phyloP scores from a whole-genome alignment of 2,888 invertebrate genomes.

The Melikaiella ostensackeni region DNA sequence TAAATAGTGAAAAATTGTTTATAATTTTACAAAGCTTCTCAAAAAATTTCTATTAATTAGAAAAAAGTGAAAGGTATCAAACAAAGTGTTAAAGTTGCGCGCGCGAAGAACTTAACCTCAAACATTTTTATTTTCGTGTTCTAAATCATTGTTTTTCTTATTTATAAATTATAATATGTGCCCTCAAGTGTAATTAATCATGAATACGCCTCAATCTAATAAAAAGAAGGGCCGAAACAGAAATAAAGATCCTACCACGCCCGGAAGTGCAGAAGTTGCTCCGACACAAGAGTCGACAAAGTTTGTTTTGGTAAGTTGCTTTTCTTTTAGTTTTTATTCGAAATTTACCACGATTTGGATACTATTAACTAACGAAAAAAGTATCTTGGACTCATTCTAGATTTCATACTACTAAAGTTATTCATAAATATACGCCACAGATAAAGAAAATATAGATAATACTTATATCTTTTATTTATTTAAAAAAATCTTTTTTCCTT shows the following conservation, averaged over 20 bases:
- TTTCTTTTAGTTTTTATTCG: background rate
- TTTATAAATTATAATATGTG: background rate
- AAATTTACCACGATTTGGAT: background rate
- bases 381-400: background rate
- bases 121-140: background rate
- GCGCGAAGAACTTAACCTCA: constrained; percentile 6
- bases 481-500: constrained; percentile 51
- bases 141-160: background rate
- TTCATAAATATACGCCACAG: background rate
- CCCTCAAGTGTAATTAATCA: constrained; percentile 44
- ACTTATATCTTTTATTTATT: constrained; percentile 26
- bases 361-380: constrained; percentile 6
- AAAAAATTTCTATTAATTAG: background rate
- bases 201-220: constrained; percentile 71
- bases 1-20: background rate
- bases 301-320: constrained; percentile 69
- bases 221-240: constrained; percentile 73
- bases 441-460: no score
- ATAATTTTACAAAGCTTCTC: background rate
- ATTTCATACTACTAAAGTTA: background rate
- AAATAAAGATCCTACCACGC: constrained; percentile 61
- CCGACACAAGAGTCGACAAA: constrained; percentile 71
- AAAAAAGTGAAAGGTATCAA: background rate
- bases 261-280: constrained; percentile 63
- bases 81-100: background rate